Evolutionary conservation across 1,140 invertebrate species (phyloP).

Genomic region (Sarcophaga bullata): DNA sequence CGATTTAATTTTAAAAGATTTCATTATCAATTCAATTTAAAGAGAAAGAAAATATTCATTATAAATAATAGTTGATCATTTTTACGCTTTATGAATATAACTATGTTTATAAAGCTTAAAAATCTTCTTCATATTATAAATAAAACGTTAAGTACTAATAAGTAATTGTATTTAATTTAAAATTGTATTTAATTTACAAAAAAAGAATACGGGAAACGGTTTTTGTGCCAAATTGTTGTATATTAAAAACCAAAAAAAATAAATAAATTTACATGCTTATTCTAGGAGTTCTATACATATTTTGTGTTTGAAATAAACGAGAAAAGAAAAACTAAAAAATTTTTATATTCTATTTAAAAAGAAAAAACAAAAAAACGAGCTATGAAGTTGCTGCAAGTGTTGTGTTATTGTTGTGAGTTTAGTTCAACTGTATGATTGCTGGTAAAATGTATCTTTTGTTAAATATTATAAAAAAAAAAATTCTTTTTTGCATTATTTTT

Average conservation of each 20-base stretch:
- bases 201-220: slow-evolving; percentile 38
- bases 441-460: neutral
- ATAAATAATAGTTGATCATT: no score
- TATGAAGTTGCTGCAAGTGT: slow-evolving; percentile 66
- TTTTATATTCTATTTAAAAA: neutral
- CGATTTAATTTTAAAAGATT: neutral
- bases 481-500: neutral
- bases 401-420: slow-evolving; percentile 41
- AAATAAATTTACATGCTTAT: slow-evolving; percentile 12
- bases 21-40: neutral
- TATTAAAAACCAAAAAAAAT: no score
- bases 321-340: slow-evolving; percentile 35
- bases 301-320: slow-evolving; percentile 25
- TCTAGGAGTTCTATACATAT: neutral
- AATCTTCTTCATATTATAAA: no score
- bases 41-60: neutral
- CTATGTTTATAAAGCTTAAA: no score
- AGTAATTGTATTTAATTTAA: neutral
- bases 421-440: no score
- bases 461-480: neutral
- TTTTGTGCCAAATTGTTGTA: slow-evolving; percentile 29
- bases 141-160: no score
- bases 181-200: neutral
- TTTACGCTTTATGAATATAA: no score
- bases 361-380: slow-evolving; percentile 44